These are phyloP conservation scores for Lytechinus variegatus DNA, from an alignment of 35 echinoderm and acorn worm species.

Conservation along the genomic window DNA sequence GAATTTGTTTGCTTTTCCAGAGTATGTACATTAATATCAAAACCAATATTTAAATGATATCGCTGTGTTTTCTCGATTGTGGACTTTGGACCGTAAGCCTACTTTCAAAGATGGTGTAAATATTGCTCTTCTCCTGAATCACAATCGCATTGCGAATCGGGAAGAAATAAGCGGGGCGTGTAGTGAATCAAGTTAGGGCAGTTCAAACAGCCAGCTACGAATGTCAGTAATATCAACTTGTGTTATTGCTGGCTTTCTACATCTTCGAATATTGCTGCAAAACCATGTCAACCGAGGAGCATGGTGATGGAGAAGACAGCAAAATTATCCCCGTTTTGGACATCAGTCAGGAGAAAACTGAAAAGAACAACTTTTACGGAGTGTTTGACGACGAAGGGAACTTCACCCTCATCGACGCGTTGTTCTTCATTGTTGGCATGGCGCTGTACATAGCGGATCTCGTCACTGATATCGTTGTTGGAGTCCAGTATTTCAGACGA, in stretches of 20 bases:
- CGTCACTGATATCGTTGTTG: constrained; percentile 76
- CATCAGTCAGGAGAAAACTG: not conserved
- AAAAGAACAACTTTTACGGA: not conserved
- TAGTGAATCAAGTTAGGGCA: no score
- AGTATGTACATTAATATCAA: not conserved
- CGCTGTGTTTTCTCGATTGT: not conserved
- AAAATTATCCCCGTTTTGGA: not conserved
- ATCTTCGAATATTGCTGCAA: no score
- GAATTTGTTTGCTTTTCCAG: not conserved
- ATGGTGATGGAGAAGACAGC: not conserved
- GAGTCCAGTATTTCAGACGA: constrained; percentile 64
- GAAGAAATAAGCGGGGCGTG: no score
- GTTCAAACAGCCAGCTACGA: no score
- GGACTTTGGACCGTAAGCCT: not conserved
- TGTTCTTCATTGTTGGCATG: constrained; percentile 86
- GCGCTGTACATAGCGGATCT: constrained; percentile 85
- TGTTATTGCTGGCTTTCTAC: no score
- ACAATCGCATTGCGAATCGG: no score
- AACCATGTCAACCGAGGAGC: not conserved
- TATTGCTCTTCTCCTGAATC: not conserved
- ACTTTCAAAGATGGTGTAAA: not conserved
- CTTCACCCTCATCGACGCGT: constrained; percentile 66
- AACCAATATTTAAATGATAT: not conserved
- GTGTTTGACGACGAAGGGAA: not conserved
- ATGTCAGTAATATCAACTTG: no score